Conservation (phyloP, 2,113 vertebrate genomes). For the Macquaria ambigua region DNA sequence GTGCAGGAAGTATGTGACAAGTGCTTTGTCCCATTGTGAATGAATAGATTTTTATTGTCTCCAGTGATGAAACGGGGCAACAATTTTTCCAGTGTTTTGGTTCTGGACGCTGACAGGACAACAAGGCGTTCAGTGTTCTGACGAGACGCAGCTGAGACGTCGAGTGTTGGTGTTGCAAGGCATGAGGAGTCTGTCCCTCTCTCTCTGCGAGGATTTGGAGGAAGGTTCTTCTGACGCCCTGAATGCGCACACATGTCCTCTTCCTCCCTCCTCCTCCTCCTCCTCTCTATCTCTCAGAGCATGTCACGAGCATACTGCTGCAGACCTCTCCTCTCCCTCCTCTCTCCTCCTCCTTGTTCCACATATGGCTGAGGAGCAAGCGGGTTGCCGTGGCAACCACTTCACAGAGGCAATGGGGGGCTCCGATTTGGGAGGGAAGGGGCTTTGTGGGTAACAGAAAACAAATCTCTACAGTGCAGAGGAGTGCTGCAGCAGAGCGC, state of each 20-base stretch:
- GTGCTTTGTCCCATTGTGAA: slow-evolving; percentile 39
- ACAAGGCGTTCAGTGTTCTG: slow-evolving; percentile 67
- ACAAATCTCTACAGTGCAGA: slow-evolving; percentile 30
- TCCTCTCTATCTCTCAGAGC: slow-evolving; percentile 13
- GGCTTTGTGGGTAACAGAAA: slow-evolving; percentile 41
- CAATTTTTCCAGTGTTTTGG: slow-evolving; percentile 52
- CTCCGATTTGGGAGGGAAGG: slow-evolving; percentile 15
- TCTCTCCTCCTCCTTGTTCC: slow-evolving; percentile 57
- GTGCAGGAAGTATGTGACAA: slow-evolving; percentile 26
- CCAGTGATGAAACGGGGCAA: slow-evolving; percentile 31
- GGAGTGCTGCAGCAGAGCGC: slow-evolving; percentile 1
- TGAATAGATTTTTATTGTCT: slow-evolving; percentile 48
- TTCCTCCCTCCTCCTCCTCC: not conserved
- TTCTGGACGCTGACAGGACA: slow-evolving; percentile 40
- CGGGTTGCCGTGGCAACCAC: slow-evolving; percentile 69
- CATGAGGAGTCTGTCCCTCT: slow-evolving; percentile 34
- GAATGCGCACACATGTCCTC: slow-evolving; percentile 33
- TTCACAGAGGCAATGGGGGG: slow-evolving; percentile 30
- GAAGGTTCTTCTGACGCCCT: slow-evolving; percentile 44
- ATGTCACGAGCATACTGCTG: slow-evolving; percentile 43
- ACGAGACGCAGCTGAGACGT: slow-evolving; percentile 34
- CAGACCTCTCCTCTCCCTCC: slow-evolving; percentile 15
- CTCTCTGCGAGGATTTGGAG: slow-evolving; percentile 9
- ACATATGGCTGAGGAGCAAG: slow-evolving; percentile 63
- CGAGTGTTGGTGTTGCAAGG: slow-evolving; percentile 54